Conservation (phyloP, 2,797 vertebrate genomes). For the Leuciscus waleckii region DNA sequence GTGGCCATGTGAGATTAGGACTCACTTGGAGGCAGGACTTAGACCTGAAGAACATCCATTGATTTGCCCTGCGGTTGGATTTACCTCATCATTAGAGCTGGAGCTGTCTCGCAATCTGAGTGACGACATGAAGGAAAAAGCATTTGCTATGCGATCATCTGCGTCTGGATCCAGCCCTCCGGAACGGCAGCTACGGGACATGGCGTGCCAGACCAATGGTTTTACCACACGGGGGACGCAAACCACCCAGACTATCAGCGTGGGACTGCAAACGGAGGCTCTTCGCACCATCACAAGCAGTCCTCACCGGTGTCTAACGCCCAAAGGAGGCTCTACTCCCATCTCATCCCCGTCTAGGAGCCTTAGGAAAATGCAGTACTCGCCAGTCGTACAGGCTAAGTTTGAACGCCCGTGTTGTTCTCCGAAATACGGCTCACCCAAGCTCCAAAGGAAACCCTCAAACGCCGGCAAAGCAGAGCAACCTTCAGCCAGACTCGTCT, state of each 20-base stretch:
- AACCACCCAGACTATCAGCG: conserved; percentile 91
- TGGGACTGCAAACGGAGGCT: conserved; percentile 93
- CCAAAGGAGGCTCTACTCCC: conserved; percentile 89
- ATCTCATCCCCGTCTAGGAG: conserved; percentile 93
- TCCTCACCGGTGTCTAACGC: conserved; percentile 96
- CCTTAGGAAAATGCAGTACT: conserved; percentile 89
- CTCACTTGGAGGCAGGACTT: conserved; percentile 80
- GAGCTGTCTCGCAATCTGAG: conserved; percentile 95
- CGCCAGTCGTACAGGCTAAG: conserved; percentile 91
- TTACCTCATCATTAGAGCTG: conserved; percentile 84
- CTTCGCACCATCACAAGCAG: conserved; percentile 91
- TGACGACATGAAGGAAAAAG: conserved; percentile 98
- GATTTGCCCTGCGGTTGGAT: conserved; percentile 86
- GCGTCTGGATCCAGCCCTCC: conserved; percentile 54
- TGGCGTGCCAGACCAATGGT: conserved; percentile 92
- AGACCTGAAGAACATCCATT: conserved; percentile 80
- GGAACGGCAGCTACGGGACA: conserved; percentile 79
- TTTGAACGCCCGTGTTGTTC: conserved; percentile 97
- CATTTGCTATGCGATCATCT: conserved; percentile 85
- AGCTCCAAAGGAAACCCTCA: conserved; percentile 89
- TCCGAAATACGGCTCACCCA: conserved; percentile 97
- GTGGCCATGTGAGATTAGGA: conserved; percentile 83
- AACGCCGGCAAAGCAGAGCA: conserved; percentile 83
- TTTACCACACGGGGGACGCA: conserved; percentile 89
- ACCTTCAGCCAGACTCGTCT: conserved; percentile 71